A percentile compares a stretch with the other conserved stretches of the same genome.
Evolutionary conservation across 2,113 vertebrate genomes (phyloP).

Genomic region (Sinocyclocheilus grahami): DNA sequence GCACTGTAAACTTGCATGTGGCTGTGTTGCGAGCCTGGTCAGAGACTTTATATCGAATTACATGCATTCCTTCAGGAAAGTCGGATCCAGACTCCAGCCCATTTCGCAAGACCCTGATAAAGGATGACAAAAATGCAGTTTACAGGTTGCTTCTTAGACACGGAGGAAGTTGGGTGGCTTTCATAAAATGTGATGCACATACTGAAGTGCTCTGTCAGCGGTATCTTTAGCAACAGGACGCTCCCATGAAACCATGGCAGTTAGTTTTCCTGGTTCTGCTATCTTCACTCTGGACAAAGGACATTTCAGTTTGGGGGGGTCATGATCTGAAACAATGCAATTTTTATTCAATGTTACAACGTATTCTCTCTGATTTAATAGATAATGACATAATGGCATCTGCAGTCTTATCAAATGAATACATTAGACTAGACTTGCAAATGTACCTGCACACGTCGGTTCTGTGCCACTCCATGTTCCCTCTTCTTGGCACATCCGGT

Average conservation of each 20-base stretch:
- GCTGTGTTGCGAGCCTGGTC: conserved; percentile 91
- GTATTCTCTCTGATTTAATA: not conserved
- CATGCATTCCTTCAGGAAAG: conserved; percentile 83
- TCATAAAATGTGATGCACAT: conserved; percentile 53
- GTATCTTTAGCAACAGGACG: conserved; percentile 86
- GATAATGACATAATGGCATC: not conserved
- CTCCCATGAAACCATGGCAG: conserved; percentile 86
- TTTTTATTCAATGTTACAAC: conserved; percentile 25
- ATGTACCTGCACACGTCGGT: conserved; percentile 88
- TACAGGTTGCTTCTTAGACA: not conserved
- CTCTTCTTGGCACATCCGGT: conserved; percentile 82
- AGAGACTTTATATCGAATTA: conserved; percentile 89
- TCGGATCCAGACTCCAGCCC: conserved; percentile 84
- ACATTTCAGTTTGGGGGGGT: conserved; percentile 93
- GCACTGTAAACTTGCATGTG: conserved; percentile 92
- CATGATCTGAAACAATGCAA: conserved; percentile 79
- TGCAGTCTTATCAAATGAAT: not conserved
- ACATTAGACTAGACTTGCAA: not conserved
- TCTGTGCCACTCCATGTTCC: conserved; percentile 87
- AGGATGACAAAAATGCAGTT: conserved; percentile 12
- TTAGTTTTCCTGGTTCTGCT: conserved; percentile 90
- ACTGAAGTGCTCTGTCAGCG: conserved; percentile 86
- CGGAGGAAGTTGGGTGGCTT: not conserved
- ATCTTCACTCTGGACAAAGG: conserved; percentile 86
- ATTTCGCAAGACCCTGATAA: conserved; percentile 80